Percentiles rank a stretch among this genome's conserved stretches.
phyloP scores from a whole-genome alignment of 2,888 invertebrate species.

The Crocallis elinguaria region DNA sequence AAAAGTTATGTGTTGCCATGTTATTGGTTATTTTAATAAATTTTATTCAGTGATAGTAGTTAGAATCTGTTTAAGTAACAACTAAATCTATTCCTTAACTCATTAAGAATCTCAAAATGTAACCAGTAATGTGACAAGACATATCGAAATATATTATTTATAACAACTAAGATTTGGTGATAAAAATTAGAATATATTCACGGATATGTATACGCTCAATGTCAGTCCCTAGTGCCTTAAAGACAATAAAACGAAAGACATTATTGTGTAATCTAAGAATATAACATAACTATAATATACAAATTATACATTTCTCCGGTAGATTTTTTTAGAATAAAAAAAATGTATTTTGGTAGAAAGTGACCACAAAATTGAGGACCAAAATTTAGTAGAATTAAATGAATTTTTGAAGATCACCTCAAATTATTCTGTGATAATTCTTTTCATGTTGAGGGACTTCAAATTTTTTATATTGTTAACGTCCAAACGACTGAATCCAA shows the following conservation, averaged over 20 bases:
- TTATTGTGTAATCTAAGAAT: conserved; percentile 33
- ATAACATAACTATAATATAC: conserved; percentile 20
- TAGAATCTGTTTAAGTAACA: conserved; percentile 39
- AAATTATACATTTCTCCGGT: conserved; percentile 21
- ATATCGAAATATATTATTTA: conserved; percentile 41
- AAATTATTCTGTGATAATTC: conserved; percentile 83
- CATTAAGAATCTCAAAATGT: conserved; percentile 58
- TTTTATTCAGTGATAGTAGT: conserved; percentile 71
- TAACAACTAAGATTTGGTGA: conserved; percentile 51
- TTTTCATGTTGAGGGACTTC: conserved; percentile 81
- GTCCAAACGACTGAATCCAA: conserved; percentile 43
- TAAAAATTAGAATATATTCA: conserved; percentile 40
- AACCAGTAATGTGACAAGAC: conserved; percentile 58
- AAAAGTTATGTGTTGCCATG: conserved; percentile 70
- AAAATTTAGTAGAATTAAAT: conserved; percentile 39
- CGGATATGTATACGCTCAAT: conserved; percentile 65
- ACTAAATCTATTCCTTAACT: conserved; percentile 30
- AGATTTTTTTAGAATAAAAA: conserved; percentile 11
- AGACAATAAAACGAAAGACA: conserved; percentile 40
- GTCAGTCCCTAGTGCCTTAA: conserved; percentile 78
- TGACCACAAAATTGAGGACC: conserved; percentile 38
- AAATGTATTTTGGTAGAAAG: conserved; percentile 12
- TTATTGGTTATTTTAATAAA: conserved; percentile 73
- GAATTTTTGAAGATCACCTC: conserved; percentile 75
- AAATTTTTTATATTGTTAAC: conserved; percentile 57